Base-by-base conservation (phyloP, 2,888 invertebrate genomes). In the Eupithecia pulchellata region DNA sequence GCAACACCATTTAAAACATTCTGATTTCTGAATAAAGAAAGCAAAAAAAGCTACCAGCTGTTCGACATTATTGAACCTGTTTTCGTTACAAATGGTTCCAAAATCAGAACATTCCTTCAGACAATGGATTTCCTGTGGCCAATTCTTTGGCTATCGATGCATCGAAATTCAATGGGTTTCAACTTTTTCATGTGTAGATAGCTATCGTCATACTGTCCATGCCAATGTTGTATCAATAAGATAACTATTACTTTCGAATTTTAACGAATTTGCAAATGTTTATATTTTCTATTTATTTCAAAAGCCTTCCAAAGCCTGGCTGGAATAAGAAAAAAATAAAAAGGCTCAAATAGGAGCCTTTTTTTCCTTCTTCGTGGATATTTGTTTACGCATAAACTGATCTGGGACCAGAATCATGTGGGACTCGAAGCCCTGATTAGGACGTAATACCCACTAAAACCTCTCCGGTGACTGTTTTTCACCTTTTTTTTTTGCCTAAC, bases 71-170 rank as follows among this genome's bases (percentile, higher is more conserved):
- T 29, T 27, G 42, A 29, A 20, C 14, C 65, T 34, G 72, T 25
- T 65, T 72, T 47, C 47, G 32, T 9, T 9, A n/a, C 36, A 65
- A 72, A 72, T 72, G 57, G 32, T 39, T 65, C 61, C 47, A 62
- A 61, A 82, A 82, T 84, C 81, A 82, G 84, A 79, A 82, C 79
- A 83, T 84, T 78, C 84, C 80, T 77, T 63, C 73, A 78, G 80
- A 82, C 79, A 79, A 64, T 74, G 75, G 77, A 80, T 77, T 85
- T 86, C 84, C 84, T 84, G 82, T 78, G 75, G 57, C 74, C 70
- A 66, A 70, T 71, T 67, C 52, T 74, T 71, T 66, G 71, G 74
- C 70, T 75, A 75, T 73, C 75, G 11, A 34, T 67, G 47, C 66
- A 75, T 71, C 65, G 34, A 75, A 52, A 74, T 69, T 70, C 66